These are phyloP conservation scores for Salpingus planirostris DNA, from an alignment of 2,888 invertebrate genomes.

Conservation along the genomic window DNA sequence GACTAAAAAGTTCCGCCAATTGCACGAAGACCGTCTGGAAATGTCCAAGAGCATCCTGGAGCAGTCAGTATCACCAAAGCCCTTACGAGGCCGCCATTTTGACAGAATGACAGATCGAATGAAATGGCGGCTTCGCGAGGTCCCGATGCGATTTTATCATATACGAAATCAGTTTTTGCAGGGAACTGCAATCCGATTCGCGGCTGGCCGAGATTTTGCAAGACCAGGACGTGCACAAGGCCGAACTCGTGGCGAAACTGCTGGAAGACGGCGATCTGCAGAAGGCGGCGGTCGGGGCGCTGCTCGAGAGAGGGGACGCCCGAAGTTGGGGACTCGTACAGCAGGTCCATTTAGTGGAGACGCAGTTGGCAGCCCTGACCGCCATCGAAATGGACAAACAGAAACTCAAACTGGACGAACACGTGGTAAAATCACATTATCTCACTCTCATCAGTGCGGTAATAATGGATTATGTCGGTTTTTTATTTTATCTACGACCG, in stretches of 20 bases:
- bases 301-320: slow-evolving; percentile 64
- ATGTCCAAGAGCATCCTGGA: slow-evolving; percentile 54
- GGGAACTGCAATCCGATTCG: slow-evolving; percentile 53
- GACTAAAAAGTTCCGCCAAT: slow-evolving; percentile 52
- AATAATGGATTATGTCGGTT: too few species aligned
- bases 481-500: too few species aligned
- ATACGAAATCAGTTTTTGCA: slow-evolving; percentile 21
- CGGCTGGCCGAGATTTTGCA: slow-evolving; percentile 52
- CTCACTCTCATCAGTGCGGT: too few species aligned
- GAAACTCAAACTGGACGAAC: slow-evolving; percentile 56
- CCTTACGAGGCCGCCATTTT: background rate
- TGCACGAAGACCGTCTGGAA: slow-evolving; percentile 49
- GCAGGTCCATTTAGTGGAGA: slow-evolving; percentile 64
- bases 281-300: slow-evolving; percentile 60
- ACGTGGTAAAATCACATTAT: slow-evolving; percentile 45
- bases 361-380: slow-evolving; percentile 62
- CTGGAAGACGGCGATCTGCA: slow-evolving; percentile 63
- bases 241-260: slow-evolving; percentile 51
- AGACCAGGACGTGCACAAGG: slow-evolving; percentile 54
- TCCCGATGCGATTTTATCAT: too few species aligned
- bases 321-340: slow-evolving; percentile 68
- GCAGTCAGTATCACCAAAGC: slow-evolving; percentile 45
- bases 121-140: too few species aligned
- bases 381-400: slow-evolving; percentile 63
- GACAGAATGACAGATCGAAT: too few species aligned